Base-by-base conservation (phyloP, 2,113 vertebrate genomes). In the Rafetus swinhoei region DNA sequence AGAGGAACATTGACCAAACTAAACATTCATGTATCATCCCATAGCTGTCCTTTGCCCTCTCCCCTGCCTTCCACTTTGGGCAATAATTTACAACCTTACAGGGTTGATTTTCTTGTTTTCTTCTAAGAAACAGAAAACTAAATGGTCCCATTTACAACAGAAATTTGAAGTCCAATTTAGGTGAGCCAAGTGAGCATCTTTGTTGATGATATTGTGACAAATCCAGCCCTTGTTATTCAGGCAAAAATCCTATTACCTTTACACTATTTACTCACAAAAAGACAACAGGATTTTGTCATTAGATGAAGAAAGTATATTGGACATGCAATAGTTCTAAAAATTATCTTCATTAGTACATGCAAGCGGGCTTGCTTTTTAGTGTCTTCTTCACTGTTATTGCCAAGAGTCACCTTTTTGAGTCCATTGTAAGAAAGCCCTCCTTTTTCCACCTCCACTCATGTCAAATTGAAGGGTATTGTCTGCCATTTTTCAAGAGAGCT, bases 371-470 rank as follows among this genome's bases (percentile, higher is more conserved):
- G 45, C 85, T 92, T 79, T 76, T 3, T 35, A 91, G 1, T 32
- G 85, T 80, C 54, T 74, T 90, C 90, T 92, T 79, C 84, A 79
- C n/a, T 91, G 80, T 52, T 12, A 9, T 93, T 86, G 32, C 81
- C 45, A 85, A 12, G 81, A 69, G 84, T 79, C 82, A 92, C 15
- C 32, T 59, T 86, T 86, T 25, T 83, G n/a, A 0, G 15, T 35
- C 84, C 55, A 79, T 56, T 85, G 35, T 50, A 84, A 90, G 32
- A 87, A 45, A 95, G 89, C 54, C 50, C 84, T 88, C 72, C 32
- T 52, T 90, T 94, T 90, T 84, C 69, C 57, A 54, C 29, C 57
- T 85, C 59, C 92, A 39, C 62, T 87, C 60, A 56, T 24, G 55
- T 86, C 69, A 9, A 81, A 55, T 13, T 35, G 13, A 80, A 69